Evolutionary conservation across 2,888 invertebrate genomes (phyloP).

Genomic region (Alviniconcha strummeri): DNA sequence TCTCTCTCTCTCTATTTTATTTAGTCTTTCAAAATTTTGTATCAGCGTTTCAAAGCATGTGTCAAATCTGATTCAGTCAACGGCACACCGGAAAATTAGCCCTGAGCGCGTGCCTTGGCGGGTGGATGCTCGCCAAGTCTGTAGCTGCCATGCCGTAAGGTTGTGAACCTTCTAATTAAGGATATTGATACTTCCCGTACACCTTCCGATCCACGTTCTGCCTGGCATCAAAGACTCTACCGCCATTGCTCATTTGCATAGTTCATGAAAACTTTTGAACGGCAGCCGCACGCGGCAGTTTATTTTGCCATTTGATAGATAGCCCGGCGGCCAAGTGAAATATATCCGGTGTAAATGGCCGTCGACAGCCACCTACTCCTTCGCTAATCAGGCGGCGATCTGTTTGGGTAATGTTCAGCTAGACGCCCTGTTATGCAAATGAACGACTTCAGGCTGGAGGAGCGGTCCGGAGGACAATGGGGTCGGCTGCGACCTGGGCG

Average conservation of each 20-base stretch:
- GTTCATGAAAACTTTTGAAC: not conserved
- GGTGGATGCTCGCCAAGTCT: too few species aligned
- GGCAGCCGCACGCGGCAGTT: not conserved
- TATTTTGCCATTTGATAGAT: not conserved
- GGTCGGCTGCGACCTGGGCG: not conserved
- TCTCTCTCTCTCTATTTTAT: not conserved
- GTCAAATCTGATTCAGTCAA: too few species aligned
- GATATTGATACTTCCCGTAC: too few species aligned
- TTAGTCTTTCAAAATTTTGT: not conserved
- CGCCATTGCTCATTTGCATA: constrained; percentile 5
- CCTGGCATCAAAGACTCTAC: not conserved
- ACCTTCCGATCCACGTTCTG: not conserved
- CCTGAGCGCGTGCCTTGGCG: too few species aligned
- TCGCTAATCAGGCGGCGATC: not conserved
- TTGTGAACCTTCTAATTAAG: too few species aligned
- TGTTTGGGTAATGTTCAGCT: not conserved
- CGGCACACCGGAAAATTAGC: too few species aligned
- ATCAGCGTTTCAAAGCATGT: too few species aligned
- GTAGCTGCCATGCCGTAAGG: too few species aligned
- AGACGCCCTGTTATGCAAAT: not conserved
- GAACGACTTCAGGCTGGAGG: not conserved
- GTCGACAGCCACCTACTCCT: not conserved
- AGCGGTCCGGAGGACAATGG: not conserved
- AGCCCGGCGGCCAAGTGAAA: not conserved
- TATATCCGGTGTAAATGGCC: not conserved